Percentiles rank a stretch among this genome's conserved stretches.
Conservation (phyloP, 1,140 invertebrate species). For the Zaprionus vittiger region DNA sequence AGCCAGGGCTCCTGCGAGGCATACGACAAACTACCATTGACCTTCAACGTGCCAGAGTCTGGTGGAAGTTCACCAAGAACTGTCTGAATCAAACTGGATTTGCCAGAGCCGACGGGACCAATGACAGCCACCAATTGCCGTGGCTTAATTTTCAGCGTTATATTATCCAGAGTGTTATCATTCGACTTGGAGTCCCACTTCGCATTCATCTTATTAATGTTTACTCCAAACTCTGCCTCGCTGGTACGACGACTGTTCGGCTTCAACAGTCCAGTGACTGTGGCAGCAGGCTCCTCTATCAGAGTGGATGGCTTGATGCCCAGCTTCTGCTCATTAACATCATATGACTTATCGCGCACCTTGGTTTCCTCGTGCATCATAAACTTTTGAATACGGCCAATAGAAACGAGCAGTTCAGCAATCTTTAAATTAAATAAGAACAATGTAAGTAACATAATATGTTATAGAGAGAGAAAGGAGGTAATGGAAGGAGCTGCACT, state of each 20-base stretch:
- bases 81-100: conserved; percentile 92
- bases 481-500: too few species aligned
- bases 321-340: conserved; percentile 63
- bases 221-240: conserved; percentile 51
- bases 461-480: too few species aligned
- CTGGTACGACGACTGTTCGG: conserved; percentile 58
- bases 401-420: conserved; percentile 89
- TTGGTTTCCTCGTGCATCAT: conserved; percentile 88
- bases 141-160: conserved; percentile 87
- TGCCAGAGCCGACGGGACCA: conserved; percentile 91
- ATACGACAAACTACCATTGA: conserved; percentile 93
- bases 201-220: conserved; percentile 73
- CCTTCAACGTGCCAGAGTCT: conserved; percentile 87
- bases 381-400: conserved; percentile 89
- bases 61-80: conserved; percentile 92
- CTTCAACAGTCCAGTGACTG: conserved; percentile 60
- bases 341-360: conserved; percentile 74
- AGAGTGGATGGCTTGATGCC: conserved; percentile 37
- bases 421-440: conserved; percentile 67
- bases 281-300: conserved; percentile 49
- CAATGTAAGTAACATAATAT: too few species aligned
- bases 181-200: conserved; percentile 83
- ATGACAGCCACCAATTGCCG: conserved; percentile 89
- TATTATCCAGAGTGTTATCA: conserved; percentile 86
- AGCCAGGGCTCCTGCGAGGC: conserved; percentile 97